These are phyloP conservation scores for Hylaeus anthracinus DNA, from an alignment of 1,140 invertebrate species.

Conservation along the genomic window DNA sequence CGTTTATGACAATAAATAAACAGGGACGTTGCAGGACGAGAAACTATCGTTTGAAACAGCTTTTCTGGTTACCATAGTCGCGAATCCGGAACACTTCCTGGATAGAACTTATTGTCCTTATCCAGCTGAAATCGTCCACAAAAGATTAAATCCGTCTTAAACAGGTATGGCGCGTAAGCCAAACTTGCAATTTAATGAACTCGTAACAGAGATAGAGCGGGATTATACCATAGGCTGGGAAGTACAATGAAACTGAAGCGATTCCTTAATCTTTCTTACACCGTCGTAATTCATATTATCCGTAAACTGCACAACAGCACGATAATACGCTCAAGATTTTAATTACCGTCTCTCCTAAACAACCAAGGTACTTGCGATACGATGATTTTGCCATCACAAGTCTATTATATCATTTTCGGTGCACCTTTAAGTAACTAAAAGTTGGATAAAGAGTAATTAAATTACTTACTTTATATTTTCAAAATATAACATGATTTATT, in stretches of 20 bases:
- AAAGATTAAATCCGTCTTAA: constrained; percentile 15
- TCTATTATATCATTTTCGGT: too few species aligned
- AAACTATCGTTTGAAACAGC: not conserved
- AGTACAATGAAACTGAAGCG: constrained; percentile 41
- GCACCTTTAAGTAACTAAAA: too few species aligned
- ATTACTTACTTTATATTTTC: too few species aligned
- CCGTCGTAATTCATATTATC: not conserved
- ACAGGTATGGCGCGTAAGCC: constrained; percentile 28
- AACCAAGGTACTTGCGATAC: too few species aligned
- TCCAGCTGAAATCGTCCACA: not conserved
- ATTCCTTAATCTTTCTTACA: not conserved
- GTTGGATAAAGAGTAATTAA: too few species aligned
- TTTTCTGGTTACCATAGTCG: constrained; percentile 16
- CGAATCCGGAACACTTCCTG: constrained; percentile 19
- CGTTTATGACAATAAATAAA: too few species aligned
- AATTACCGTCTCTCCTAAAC: not conserved
- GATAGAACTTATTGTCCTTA: not conserved
- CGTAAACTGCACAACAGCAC: not conserved
- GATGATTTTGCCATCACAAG: too few species aligned
- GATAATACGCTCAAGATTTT: not conserved
- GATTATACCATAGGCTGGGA: constrained; percentile 20
- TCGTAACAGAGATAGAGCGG: constrained; percentile 20
- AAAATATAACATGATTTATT: too few species aligned
- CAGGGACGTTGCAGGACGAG: too few species aligned
- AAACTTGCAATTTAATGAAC: constrained; percentile 38